Evolutionary conservation across 2,797 vertebrate species (phyloP), one percentile per base, ranked within the genome.

Genomic region (Neomorphus geoffroyi): DNA sequence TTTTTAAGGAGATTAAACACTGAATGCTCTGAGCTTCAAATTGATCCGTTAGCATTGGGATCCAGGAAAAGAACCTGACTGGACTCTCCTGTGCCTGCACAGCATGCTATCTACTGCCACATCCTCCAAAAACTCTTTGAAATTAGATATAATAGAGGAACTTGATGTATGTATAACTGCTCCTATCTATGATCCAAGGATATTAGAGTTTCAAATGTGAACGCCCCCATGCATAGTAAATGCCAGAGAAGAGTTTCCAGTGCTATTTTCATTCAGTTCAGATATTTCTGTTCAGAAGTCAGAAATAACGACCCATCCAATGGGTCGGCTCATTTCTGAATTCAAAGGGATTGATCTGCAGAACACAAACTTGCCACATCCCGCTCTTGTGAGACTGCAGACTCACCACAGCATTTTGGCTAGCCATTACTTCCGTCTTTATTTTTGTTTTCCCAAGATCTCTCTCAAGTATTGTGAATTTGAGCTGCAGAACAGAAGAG

Each of bases 81-180:
- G 1, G 30, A 12, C 14, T 53, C 15, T 65, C 1, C 0, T 45
- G 9, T 64, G 43, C 19, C 33, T 45, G 48, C 26, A 65, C 30
- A 61, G 11, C 0, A 0, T 30, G 26, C 26, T 62, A 12, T 46
- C 35, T 88, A 5, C 32, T 80, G 10, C 48, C 18, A 41, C 10
- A 23, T 53, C 41, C 33, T 37, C 53, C 58, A 67, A 62, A 82
- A 91, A 5, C 6, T 18, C 17, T 67, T 33, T 45, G 27, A 11
- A 4, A 24, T 41, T 51, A 84, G 13, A 15, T 18, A 70, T 41
- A 37, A 5, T 60, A 53, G 28, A 69, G 30, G 32, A 74, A 41
- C 11, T 18, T 2, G 1, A 50, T 35, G 53, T 3, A 0, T 22
- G 9, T 74, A 17, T 1, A 4, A 11, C 28, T 62, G 14, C 17